phyloP scores from a whole-genome alignment of 2,888 invertebrate species.

The Leucophenga montana region DNA sequence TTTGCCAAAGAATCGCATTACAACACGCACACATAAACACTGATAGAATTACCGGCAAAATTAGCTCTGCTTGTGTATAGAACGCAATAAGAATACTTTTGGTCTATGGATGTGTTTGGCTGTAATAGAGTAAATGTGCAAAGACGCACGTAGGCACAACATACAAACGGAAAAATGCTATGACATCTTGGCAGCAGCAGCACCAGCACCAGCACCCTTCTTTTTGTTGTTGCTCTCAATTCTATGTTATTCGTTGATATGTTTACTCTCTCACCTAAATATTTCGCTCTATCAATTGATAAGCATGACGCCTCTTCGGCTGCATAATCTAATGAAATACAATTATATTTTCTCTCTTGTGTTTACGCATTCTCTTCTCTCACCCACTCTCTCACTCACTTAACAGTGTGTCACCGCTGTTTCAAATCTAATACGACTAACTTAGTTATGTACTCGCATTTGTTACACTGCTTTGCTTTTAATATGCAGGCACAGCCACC shows the following conservation, averaged over 20 bases:
- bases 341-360: no score
- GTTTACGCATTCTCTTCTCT: no score
- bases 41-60: no score
- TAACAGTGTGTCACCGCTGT: no score
- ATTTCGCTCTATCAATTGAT: no score
- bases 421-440: no score
- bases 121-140: conserved; percentile 43
- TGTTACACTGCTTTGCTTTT: background rate
- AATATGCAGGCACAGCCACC: background rate
- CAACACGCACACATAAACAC: background rate
- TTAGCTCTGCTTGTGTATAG: no score
- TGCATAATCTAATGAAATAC: no score
- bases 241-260: conserved; percentile 14
- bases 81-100: no score
- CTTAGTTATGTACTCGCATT: background rate
- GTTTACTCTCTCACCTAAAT: background rate
- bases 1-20: background rate
- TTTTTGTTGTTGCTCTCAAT: conserved; percentile 36
- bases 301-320: no score
- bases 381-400: no score
- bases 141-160: conserved; percentile 53
- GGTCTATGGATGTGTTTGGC: background rate
- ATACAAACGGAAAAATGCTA: background rate
- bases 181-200: background rate
- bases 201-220: conserved; percentile 11